Base-by-base conservation (phyloP, 2,888 invertebrate genomes). In the Drosophila eohydei region DNA sequence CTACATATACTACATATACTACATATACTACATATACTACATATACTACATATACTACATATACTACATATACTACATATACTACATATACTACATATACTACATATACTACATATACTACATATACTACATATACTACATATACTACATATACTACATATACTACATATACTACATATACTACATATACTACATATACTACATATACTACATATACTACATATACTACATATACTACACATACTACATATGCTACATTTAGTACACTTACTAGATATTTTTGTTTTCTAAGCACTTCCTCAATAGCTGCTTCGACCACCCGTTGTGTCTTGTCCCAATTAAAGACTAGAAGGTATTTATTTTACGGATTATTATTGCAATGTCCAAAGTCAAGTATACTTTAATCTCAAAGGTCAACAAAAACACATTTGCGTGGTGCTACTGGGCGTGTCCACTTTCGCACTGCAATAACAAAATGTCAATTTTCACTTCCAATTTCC, bases 381-480 rank as follows among this genome's bases (percentile, higher is more conserved):
- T 44, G 43, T 8, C 48, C 38, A 9, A 16, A 43, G 34, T 41
- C 36, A 26, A 46, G 44, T 57, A 36, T 11, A n/a, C 21, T 46
- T 9, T 12, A 38, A 77, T 64, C 76, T 57, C 44, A 59, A 50
- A 57, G 62, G 48, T 74, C 75, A 74, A 69, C 64, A 74, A 38
- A 69, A 64, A 69, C 60, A 57, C 50, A 26, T n/a, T n/a, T 16
- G 44, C 40, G 16, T 11, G 21, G n/a, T 43, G 76, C 73, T 57
- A 77, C 78, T 77, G 73, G 80, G 71, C 71, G 80, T 80, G 52
- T 50, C 41, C 38, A 11, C 36, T 21, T 54, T 44, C 38, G 57
- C 57, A 52, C 54, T 74, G 61, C 61, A 64, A 64, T 9, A 78
- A 61, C 60, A 67, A 16, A 58, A 30, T 55, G 71, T 62, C 56